phyloP scores from a whole-genome alignment of 1,140 invertebrate species.

The Apocrypta bakeri region DNA sequence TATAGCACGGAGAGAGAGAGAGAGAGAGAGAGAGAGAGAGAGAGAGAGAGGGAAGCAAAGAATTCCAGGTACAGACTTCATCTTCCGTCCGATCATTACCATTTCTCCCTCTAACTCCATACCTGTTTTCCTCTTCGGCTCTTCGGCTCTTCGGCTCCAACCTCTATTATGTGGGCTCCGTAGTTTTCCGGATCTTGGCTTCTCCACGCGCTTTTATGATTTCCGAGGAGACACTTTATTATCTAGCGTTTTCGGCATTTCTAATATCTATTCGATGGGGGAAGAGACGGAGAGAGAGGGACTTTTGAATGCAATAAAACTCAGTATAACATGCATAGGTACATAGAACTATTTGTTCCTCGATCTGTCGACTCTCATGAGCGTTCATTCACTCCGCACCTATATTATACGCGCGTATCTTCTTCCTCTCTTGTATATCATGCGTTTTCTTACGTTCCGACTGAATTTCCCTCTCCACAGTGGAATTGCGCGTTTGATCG shows the following conservation, averaged over 20 bases:
- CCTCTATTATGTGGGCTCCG: neutral
- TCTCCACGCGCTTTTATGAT: neutral
- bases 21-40: neutral
- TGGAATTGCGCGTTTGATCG: neutral
- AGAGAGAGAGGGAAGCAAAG: neutral
- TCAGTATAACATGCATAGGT: too few relatives aligned
- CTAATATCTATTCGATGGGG: neutral
- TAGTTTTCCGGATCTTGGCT: neutral
- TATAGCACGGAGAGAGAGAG: neutral
- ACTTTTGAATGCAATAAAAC: too few relatives aligned
- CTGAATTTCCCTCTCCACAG: neutral
- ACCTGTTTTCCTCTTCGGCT: neutral
- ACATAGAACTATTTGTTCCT: too few relatives aligned
- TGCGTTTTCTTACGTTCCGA: too few relatives aligned
- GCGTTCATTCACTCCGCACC: neutral
- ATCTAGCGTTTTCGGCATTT: neutral
- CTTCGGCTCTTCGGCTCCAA: neutral
- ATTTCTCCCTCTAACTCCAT: neutral
- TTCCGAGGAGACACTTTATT: neutral
- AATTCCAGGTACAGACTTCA: constrained; percentile 17
- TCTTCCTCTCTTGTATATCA: neutral
- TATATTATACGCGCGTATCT: neutral
- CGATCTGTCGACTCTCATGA: too few relatives aligned
- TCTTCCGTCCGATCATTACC: neutral
- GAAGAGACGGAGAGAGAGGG: neutral